Evolutionary conservation across 2,797 vertebrate species (phyloP).

Genomic region (Rhabdophis nuchalis): DNA sequence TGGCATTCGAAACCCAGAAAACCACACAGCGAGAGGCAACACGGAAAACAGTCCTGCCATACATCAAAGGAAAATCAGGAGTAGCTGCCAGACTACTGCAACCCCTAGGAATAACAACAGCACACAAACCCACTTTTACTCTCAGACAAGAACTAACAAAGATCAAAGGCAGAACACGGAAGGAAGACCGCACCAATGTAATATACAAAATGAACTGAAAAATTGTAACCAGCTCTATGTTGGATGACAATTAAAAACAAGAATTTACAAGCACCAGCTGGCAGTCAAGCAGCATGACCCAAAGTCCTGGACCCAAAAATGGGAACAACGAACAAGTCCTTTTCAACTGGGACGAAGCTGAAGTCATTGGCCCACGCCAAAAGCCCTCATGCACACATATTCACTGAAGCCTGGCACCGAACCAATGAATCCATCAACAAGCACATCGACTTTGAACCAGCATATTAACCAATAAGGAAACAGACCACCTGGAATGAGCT

Average conservation of each 20-base stretch:
- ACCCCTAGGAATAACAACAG: not conserved
- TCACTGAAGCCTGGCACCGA: too few species aligned
- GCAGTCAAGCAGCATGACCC: too few species aligned
- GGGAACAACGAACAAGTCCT: too few species aligned
- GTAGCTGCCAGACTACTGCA: not conserved
- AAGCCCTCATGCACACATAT: not conserved
- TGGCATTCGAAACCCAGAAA: not conserved
- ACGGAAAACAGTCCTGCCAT: not conserved
- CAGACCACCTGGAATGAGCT: not conserved
- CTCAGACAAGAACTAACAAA: not conserved
- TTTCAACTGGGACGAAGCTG: too few species aligned
- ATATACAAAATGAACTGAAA: not conserved
- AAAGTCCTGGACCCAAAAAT: too few species aligned
- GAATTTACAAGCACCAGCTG: not conserved
- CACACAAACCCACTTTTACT: not conserved
- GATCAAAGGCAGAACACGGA: not conserved
- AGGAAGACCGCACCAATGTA: not conserved
- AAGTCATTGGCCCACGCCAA: too few species aligned
- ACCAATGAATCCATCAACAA: not conserved
- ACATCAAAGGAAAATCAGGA: not conserved
- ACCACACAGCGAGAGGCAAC: not conserved
- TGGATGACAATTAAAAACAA: not conserved
- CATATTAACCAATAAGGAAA: not conserved
- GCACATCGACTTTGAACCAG: not conserved
- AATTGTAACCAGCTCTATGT: not conserved